phyloP scores from a whole-genome alignment of 1,140 invertebrate species.

The Pseudomyrmex concolor region DNA sequence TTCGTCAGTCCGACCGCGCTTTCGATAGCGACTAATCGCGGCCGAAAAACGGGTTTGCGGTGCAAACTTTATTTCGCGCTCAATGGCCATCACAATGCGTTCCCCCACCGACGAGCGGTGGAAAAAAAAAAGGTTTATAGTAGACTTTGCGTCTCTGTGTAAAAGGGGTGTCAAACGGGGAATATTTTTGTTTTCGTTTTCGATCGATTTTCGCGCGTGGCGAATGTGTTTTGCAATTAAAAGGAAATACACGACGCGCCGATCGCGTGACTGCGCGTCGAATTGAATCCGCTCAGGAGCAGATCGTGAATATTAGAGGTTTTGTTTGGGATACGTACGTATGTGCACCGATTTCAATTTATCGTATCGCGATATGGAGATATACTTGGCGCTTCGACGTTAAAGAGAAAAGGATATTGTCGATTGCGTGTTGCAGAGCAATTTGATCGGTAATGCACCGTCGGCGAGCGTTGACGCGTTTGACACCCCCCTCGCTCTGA shows the following conservation, averaged over 20 bases:
- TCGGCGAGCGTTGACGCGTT: constrained; percentile 35
- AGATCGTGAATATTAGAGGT: neutral
- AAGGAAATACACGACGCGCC: constrained; percentile 8
- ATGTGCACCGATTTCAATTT: neutral
- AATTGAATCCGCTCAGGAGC: neutral
- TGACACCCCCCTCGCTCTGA: constrained; percentile 8
- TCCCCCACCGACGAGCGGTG: constrained; percentile 2
- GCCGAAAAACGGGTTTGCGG: constrained; percentile 59
- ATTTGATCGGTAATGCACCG: neutral
- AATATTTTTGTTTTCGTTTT: constrained; percentile 36
- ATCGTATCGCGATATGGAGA: neutral
- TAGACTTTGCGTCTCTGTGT: constrained; percentile 11
- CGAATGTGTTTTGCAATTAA: constrained; percentile 32
- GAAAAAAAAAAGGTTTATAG: constrained; percentile 39
- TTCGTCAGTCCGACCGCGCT: constrained; percentile 46
- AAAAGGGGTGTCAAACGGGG: constrained; percentile 55
- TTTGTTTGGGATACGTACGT: no score
- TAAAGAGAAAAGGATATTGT: neutral
- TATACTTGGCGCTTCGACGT: constrained; percentile 14
- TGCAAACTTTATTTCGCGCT: constrained; percentile 72
- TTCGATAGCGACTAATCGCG: constrained; percentile 58
- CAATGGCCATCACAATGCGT: constrained; percentile 37
- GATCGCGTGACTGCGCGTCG: neutral
- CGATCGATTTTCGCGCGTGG: neutral
- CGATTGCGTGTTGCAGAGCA: neutral